Base-by-base conservation (phyloP, 2,797 vertebrate genomes). In the Sebastes hubbsi region DNA sequence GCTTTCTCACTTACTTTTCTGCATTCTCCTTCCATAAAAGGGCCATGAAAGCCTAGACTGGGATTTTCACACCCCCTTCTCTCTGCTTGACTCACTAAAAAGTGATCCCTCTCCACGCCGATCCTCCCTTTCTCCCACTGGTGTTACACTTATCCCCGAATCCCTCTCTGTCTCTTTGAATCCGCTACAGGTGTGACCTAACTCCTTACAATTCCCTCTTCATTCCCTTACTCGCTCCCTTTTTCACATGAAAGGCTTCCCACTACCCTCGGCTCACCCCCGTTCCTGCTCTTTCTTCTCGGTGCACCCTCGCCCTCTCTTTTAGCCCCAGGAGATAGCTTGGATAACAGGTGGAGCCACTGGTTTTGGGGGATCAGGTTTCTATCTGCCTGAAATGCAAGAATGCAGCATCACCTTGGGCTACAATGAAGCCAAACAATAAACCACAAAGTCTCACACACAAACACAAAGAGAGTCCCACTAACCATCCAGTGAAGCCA, bases 301-400 rank as follows among this genome's bases (percentile, higher is more conserved):
- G 0, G 16, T 77, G 69, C 78, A 60, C 87, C 83, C 85, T 90
- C 85, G 78, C 78, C 75, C 88, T 86, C 81, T 80, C 76, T 78
- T 76, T 52, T 76, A 74, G 89, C 91, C 91, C 77, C 87, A 70
- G 90, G 93, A 92, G 90, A 89, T 80, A 52, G 87, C 84, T 90
- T 77, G 85, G 87, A 92, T 92, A 93, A 91, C 89, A 92, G 92
- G 92, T 93, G 91, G 90, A 93, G 90, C 78, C 77, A 42, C 83
- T 84, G 84, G 83, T 91, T 92, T 86, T 34, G 30, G 36, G 46
- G 84, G 88, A 89, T 94, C 91, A 78, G 59, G 89, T 95, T 94
- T 89, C 91, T 55, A 77, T 92, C 71, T 71, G 77, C 79, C 84
- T 88, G 83, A 88, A 90, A 93, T 84, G 78, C 78, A 91, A 92